Percentiles rank a stretch among this genome's conserved stretches.
phyloP scores from a whole-genome alignment of 2,888 invertebrate genomes.

The Neria commutata region DNA sequence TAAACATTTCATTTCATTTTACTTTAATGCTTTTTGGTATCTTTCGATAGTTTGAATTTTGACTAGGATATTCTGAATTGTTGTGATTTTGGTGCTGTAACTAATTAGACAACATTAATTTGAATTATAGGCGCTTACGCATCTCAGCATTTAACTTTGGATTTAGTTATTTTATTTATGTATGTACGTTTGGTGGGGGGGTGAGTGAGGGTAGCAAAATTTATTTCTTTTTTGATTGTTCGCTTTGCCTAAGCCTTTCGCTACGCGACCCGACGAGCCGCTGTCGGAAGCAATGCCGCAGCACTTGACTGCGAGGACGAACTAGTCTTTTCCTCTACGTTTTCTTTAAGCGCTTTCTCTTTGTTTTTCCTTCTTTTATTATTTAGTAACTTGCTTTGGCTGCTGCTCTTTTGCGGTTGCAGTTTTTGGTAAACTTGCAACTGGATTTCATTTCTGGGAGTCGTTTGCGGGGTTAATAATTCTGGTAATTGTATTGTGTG shows the following conservation, averaged over 20 bases:
- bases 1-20: constrained; percentile 44
- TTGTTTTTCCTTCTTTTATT: constrained; percentile 13
- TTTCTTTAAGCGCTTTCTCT: constrained; percentile 18
- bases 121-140: no score
- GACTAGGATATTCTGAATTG: background rate
- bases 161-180: constrained; percentile 27
- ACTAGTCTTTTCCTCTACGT: constrained; percentile 7
- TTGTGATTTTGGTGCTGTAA: background rate
- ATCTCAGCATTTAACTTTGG: constrained; percentile 26
- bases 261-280: no score
- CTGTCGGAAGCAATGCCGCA: no score
- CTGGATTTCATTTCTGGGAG: no score
- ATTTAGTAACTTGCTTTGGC: background rate
- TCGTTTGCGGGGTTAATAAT: background rate
- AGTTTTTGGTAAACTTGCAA: background rate
- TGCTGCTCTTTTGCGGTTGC: background rate
- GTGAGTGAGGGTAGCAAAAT: constrained; percentile 36
- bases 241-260: constrained; percentile 12
- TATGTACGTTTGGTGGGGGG: background rate
- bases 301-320: no score
- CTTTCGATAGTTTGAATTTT: constrained; percentile 13
- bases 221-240: constrained; percentile 57
- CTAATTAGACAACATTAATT: no score
- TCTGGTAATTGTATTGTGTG: constrained; percentile 4
- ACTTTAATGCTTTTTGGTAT: constrained; percentile 20